Percentiles rank a stretch among this genome's conserved stretches.
Conservation (phyloP, 1,140 invertebrate genomes). For the Trigoniulus corallinus region DNA sequence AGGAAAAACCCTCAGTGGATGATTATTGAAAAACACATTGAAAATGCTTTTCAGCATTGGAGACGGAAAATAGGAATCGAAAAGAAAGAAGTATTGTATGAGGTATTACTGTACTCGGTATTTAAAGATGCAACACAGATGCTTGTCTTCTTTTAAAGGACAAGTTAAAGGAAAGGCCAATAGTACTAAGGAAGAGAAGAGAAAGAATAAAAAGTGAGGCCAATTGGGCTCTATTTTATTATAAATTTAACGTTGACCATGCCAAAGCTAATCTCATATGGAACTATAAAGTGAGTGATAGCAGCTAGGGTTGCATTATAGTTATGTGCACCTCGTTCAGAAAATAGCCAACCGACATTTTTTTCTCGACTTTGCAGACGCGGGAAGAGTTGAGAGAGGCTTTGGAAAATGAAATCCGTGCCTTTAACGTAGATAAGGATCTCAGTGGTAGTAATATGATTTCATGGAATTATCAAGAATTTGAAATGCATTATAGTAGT, state of each 20-base stretch:
- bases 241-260: constrained; percentile 89
- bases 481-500: constrained; percentile 84
- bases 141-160: constrained; percentile 17
- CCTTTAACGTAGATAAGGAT: constrained; percentile 79
- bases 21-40: constrained; percentile 36
- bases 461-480: constrained; percentile 96
- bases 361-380: constrained; percentile 39
- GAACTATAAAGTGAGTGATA: constrained; percentile 74
- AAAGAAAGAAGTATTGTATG: constrained; percentile 26
- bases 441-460: constrained; percentile 51
- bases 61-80: constrained; percentile 50
- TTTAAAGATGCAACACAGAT: constrained; percentile 2
- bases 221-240: constrained; percentile 91
- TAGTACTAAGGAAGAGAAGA: constrained; percentile 68
- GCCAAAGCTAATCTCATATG: constrained; percentile 92
- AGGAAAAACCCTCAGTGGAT: constrained; percentile 27
- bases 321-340: neutral
- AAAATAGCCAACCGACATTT: constrained; percentile 8
- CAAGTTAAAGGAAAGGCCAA: constrained; percentile 47
- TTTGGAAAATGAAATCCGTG: constrained; percentile 82
- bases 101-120: neutral
- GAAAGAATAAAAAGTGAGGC: constrained; percentile 80
- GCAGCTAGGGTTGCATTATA: neutral
- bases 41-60: constrained; percentile 78
- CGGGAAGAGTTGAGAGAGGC: constrained; percentile 84